A percentile compares a stretch with the other conserved stretches of the same genome.
Conservation (phyloP, 2,113 vertebrate genomes). For the Forbesichthys agassizii region DNA sequence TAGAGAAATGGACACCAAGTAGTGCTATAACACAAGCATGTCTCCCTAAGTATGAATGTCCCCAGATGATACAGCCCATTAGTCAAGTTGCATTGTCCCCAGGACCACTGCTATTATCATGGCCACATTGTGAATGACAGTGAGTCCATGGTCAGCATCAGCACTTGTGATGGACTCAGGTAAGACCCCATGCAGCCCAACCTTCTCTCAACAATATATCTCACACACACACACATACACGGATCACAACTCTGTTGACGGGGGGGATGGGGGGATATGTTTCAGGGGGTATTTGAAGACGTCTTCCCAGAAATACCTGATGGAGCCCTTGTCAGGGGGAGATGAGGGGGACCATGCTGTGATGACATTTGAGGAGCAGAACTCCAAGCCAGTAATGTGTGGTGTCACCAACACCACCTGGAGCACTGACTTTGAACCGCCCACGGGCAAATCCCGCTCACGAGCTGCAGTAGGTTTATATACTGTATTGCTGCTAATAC, state of each 20-base stretch:
- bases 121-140: conserved; percentile 74
- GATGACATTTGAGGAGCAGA: conserved; percentile 32
- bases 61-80: too few species aligned
- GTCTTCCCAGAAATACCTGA: conserved; percentile 74
- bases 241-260: neutral
- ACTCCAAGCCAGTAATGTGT: conserved; percentile 55
- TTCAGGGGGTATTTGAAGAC: conserved; percentile 77
- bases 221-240: neutral
- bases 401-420: conserved; percentile 80
- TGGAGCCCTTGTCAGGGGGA: conserved; percentile 67
- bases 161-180: conserved; percentile 81
- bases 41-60: too few species aligned
- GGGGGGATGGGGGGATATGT: neutral
- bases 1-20: too few species aligned
- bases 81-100: neutral
- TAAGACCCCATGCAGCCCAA: conserved; percentile 36
- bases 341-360: conserved; percentile 71
- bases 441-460: conserved; percentile 62
- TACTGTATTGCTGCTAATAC: neutral
- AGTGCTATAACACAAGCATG: too few species aligned
- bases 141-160: conserved; percentile 74
- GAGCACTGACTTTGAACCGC: conserved; percentile 59
- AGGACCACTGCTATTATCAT: conserved; percentile 84
- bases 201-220: too few species aligned
- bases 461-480: conserved; percentile 56